Conservation (phyloP, 2,797 vertebrate genomes). For the Crocodylus rhombifer region DNA sequence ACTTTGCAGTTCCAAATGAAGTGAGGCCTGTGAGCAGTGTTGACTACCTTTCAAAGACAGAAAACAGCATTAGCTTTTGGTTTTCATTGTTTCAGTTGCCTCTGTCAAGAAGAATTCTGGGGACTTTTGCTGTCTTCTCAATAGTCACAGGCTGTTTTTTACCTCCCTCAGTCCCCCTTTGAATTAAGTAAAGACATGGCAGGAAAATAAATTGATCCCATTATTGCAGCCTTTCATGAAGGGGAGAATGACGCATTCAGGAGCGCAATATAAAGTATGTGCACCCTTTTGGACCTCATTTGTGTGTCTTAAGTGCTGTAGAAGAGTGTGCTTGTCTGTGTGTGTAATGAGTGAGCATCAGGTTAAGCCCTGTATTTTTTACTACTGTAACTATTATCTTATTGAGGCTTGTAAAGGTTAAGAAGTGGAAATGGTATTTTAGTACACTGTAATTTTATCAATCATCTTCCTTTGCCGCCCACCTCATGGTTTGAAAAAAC, state of each 20-base stretch:
- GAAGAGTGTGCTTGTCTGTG: no score
- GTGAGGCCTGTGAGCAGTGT: no score
- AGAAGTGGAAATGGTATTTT: background rate
- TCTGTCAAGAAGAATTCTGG: background rate
- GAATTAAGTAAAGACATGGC: background rate
- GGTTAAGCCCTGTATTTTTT: conserved; percentile 6
- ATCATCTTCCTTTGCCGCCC: background rate
- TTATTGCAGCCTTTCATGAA: background rate
- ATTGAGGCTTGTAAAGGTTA: background rate
- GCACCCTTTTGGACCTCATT: no score
- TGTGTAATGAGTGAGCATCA: conserved; percentile 2
- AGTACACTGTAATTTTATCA: conserved; percentile 6
- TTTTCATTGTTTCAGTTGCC: background rate
- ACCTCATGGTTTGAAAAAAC: background rate
- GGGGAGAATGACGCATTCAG: background rate
- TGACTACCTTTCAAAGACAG: background rate
- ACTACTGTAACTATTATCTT: background rate
- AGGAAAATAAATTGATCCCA: background rate
- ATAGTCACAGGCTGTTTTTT: rapidly evolving
- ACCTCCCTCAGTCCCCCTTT: background rate
- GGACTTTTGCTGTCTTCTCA: background rate
- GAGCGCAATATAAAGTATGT: no score
- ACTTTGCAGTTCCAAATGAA: background rate
- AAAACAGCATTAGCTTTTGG: rapidly evolving
- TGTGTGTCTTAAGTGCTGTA: no score